Evolutionary conservation across 2,113 vertebrate species (phyloP).

Genomic region (Eulemur rufifrons): DNA sequence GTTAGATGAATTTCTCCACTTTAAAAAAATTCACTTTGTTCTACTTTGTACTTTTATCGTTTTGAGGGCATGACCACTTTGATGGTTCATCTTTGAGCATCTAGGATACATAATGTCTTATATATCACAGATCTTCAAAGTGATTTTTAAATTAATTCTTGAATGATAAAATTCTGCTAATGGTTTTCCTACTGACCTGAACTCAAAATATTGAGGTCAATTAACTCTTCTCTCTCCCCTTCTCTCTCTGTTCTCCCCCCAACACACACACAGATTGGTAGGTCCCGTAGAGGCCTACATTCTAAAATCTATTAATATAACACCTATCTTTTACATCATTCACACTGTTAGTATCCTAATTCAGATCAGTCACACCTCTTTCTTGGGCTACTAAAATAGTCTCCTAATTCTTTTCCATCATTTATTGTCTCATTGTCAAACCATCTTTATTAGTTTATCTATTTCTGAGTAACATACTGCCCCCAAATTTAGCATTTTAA

Average conservation of each 20-base stretch:
- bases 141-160: background rate
- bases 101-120: background rate
- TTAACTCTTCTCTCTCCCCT: background rate
- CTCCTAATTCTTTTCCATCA: background rate
- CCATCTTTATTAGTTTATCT: background rate
- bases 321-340: background rate
- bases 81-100: background rate
- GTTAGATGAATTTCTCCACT: background rate
- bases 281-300: background rate
- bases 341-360: background rate
- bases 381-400: background rate
- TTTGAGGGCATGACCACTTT: background rate
- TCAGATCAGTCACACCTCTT: background rate
- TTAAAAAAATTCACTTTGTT: background rate
- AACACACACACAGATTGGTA: background rate
- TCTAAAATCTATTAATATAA: background rate
- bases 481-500: background rate
- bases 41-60: background rate
- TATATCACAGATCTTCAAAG: background rate
- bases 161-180: background rate
- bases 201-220: background rate
- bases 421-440: background rate
- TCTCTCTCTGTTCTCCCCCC: background rate
- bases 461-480: background rate
- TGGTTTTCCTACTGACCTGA: background rate